A percentile compares a stretch with the other conserved stretches of the same genome.
Evolutionary conservation across 2,888 invertebrate genomes (phyloP).

Genomic region (Agriopis marginaria): DNA sequence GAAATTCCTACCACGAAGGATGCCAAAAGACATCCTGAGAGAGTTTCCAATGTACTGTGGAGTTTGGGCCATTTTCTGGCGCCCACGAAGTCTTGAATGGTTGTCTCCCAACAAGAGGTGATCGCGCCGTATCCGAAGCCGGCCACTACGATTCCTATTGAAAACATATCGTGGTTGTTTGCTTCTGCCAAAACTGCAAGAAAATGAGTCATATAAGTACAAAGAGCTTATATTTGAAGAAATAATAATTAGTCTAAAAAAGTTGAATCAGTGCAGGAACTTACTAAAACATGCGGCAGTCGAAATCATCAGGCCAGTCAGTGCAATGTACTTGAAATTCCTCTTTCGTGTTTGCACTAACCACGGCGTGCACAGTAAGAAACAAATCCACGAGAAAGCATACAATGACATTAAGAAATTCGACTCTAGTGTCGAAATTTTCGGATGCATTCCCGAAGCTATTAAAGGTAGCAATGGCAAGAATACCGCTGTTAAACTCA

Average conservation of each 20-base stretch:
- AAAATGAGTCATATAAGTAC: slow-evolving; percentile 16
- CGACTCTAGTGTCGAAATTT: slow-evolving; percentile 70
- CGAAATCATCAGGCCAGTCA: slow-evolving; percentile 69
- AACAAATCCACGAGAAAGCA: slow-evolving; percentile 82
- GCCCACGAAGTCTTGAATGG: slow-evolving; percentile 80
- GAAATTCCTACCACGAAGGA: slow-evolving; percentile 66
- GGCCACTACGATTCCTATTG: slow-evolving; percentile 80
- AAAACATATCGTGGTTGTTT: slow-evolving; percentile 75
- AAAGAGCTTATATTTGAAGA: neutral
- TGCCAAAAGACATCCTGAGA: slow-evolving; percentile 69
- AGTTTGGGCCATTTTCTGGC: slow-evolving; percentile 80
- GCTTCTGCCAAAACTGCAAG: slow-evolving; percentile 74
- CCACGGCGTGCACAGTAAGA: slow-evolving; percentile 78
- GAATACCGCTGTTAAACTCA: slow-evolving; percentile 70
- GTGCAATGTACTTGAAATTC: slow-evolving; percentile 75
- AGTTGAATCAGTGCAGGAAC: slow-evolving; percentile 43
- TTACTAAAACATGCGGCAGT: slow-evolving; percentile 73
- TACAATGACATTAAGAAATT: slow-evolving; percentile 78
- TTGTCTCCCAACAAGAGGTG: slow-evolving; percentile 77
- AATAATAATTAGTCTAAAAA: neutral
- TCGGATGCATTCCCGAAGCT: slow-evolving; percentile 70
- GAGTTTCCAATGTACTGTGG: slow-evolving; percentile 78
- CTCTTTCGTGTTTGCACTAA: slow-evolving; percentile 75
- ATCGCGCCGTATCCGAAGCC: slow-evolving; percentile 83
- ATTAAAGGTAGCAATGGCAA: slow-evolving; percentile 72